phyloP scores from a whole-genome alignment of 2,797 vertebrate genomes.

The Dendrocincla fuliginosa region DNA sequence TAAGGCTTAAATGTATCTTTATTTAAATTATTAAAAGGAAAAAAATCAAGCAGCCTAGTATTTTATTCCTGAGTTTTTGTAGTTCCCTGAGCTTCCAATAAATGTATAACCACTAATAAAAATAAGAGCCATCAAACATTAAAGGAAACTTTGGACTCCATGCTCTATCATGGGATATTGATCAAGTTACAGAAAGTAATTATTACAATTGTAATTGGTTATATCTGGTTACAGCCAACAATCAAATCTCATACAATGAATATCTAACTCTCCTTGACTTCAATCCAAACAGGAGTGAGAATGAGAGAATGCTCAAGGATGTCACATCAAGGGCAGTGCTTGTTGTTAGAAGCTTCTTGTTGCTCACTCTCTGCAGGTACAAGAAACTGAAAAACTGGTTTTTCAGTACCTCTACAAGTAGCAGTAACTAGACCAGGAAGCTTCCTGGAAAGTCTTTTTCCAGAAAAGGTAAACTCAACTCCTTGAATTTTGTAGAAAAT shows the following conservation, averaged over 20 bases:
- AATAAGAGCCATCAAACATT: not conserved
- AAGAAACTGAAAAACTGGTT: not conserved
- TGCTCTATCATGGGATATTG: not conserved
- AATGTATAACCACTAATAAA: constrained; percentile 38
- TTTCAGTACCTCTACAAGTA: not conserved
- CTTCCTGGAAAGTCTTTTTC: not conserved
- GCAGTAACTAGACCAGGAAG: not conserved
- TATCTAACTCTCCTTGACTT: not conserved
- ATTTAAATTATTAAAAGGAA: constrained; percentile 70
- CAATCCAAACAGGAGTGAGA: not conserved
- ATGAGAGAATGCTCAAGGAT: not conserved
- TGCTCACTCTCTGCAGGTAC: not conserved
- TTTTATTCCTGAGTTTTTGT: constrained; percentile 57
- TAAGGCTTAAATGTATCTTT: not conserved
- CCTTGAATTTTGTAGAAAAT: not conserved
- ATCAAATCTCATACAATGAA: not conserved
- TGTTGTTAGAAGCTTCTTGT: not conserved
- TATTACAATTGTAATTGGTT: not conserved
- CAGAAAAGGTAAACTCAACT: not conserved
- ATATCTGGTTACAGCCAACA: not conserved
- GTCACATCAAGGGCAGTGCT: not conserved
- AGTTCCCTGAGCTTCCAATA: constrained; percentile 63
- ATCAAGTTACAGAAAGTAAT: not conserved
- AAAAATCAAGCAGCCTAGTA: constrained; percentile 69
- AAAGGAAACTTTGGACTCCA: not conserved